A percentile compares a stretch with the other conserved stretches of the same genome.
phyloP scores from a whole-genome alignment of 2,888 invertebrate species.

The Stictocephala bisonia region DNA sequence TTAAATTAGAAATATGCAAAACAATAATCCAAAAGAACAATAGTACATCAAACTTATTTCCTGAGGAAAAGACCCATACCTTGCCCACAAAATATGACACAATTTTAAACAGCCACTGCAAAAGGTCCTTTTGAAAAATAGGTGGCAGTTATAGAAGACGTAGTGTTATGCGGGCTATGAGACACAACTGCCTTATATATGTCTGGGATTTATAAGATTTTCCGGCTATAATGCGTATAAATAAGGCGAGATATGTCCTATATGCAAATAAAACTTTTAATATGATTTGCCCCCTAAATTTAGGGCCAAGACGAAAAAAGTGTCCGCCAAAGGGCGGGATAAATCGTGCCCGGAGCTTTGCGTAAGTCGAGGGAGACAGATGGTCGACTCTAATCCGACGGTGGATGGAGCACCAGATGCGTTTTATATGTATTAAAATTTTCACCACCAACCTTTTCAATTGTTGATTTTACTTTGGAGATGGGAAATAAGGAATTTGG shows the following conservation, averaged over 20 bases:
- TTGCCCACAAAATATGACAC: slow-evolving; percentile 36
- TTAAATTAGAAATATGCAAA: too few relatives aligned
- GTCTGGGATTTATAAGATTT: slow-evolving; percentile 33
- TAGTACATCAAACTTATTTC: too few relatives aligned
- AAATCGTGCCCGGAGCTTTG: slow-evolving; percentile 39
- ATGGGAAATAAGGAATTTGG: too few relatives aligned
- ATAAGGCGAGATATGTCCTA: slow-evolving; percentile 42
- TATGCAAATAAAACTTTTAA: slow-evolving; percentile 47
- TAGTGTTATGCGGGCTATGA: slow-evolving; percentile 26
- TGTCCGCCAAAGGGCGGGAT: slow-evolving; percentile 35
- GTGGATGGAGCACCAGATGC: slow-evolving; percentile 26
- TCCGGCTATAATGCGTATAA: slow-evolving; percentile 17
- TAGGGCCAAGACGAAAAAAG: slow-evolving; percentile 22
- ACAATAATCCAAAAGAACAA: too few relatives aligned
- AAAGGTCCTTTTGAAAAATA: slow-evolving; percentile 36
- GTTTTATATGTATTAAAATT: slow-evolving; percentile 29
- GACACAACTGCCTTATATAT: slow-evolving; percentile 37
- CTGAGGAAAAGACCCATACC: too few relatives aligned
- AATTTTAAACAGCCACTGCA: slow-evolving; percentile 47
- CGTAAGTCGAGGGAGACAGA: slow-evolving; percentile 36
- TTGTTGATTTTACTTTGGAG: too few relatives aligned
- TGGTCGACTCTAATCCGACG: slow-evolving; percentile 4
- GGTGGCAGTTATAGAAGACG: slow-evolving; percentile 35
- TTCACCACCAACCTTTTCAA: slow-evolving; percentile 2
- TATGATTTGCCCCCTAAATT: slow-evolving; percentile 43